These are phyloP conservation scores for Helleia helle DNA, from an alignment of 2,888 invertebrate genomes.

Conservation along the genomic window DNA sequence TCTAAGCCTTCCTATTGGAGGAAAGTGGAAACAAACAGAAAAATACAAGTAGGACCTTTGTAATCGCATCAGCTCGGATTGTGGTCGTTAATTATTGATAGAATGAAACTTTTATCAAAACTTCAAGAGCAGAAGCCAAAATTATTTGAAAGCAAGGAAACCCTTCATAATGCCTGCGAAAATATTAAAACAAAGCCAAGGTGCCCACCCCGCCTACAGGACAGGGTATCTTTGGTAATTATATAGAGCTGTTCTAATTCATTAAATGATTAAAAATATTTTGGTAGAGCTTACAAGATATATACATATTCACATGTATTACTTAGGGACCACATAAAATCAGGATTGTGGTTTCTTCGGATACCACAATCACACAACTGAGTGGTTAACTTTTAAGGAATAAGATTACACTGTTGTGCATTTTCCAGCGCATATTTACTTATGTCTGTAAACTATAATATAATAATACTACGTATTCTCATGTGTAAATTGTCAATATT, in stretches of 20 bases:
- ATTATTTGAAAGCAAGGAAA: slow-evolving; percentile 72
- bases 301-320: too few species aligned
- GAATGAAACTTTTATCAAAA: slow-evolving; percentile 74
- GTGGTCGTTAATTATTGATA: slow-evolving; percentile 73
- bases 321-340: too few species aligned
- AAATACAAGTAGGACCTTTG: slow-evolving; percentile 58
- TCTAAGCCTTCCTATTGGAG: neutral
- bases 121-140: slow-evolving; percentile 72
- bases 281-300: neutral
- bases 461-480: too few species aligned
- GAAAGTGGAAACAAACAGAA: slow-evolving; percentile 27
- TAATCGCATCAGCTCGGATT: slow-evolving; percentile 70
- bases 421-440: too few species aligned
- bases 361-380: too few species aligned
- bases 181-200: slow-evolving; percentile 75
- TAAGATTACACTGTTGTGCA: too few species aligned
- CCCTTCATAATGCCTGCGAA: slow-evolving; percentile 73
- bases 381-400: too few species aligned
- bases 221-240: slow-evolving; percentile 39
- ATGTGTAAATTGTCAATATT: too few species aligned
- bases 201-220: slow-evolving; percentile 61
- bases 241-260: slow-evolving; percentile 34
- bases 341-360: too few species aligned
- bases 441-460: too few species aligned
- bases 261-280: neutral